Evolutionary conservation across 2,888 invertebrate genomes (phyloP).

Genomic region (Phalera bucephala): DNA sequence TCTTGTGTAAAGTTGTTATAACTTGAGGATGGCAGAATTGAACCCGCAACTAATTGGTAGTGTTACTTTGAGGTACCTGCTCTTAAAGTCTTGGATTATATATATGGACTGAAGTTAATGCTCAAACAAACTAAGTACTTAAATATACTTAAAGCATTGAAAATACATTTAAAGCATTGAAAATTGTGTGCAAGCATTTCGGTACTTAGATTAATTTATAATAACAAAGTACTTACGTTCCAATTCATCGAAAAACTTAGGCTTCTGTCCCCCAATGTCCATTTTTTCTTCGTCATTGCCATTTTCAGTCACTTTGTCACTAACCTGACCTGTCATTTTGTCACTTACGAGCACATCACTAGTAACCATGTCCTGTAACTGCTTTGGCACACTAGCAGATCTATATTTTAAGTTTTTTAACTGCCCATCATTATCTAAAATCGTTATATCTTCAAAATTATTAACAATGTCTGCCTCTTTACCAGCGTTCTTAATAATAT

Average conservation of each 20-base stretch:
- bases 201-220: no score
- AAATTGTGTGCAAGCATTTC: no score
- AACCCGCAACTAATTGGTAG: no score
- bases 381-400: conserved; percentile 43
- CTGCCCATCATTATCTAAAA: conserved; percentile 59
- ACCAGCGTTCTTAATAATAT: conserved; percentile 47
- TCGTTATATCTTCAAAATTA: conserved; percentile 65
- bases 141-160: no score
- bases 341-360: conserved; percentile 28
- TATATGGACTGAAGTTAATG: no score
- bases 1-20: no score
- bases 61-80: no score
- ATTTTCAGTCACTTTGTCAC: conserved; percentile 14
- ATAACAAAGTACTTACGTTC: conserved; percentile 87
- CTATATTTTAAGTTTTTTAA: conserved; percentile 66
- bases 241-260: conserved; percentile 88
- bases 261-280: conserved; percentile 43
- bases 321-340: conserved; percentile 28
- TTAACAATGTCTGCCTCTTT: conserved; percentile 49
- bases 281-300: conserved; percentile 23
- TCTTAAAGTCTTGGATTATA: no score
- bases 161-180: no score
- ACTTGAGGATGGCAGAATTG: no score
- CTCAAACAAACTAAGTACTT: no score
- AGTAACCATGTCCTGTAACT: conserved; percentile 27